phyloP scores from a whole-genome alignment of 2,113 vertebrate species.

The Pica pica region DNA sequence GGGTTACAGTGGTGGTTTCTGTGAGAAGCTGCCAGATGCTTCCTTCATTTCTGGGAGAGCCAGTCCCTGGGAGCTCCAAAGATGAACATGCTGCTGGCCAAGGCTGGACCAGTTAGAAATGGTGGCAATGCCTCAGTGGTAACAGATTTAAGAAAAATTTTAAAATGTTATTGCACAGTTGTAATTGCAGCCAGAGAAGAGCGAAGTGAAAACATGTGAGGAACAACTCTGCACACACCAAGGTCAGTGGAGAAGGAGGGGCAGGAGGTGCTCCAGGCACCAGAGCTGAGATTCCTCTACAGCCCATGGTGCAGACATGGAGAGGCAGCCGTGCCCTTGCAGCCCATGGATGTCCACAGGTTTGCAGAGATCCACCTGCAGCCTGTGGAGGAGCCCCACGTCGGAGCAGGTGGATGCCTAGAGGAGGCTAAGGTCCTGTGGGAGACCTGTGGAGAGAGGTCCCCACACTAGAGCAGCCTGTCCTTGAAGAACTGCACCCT shows the following conservation, averaged over 20 bases:
- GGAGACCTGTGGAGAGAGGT: neutral
- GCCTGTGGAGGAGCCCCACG: fast-evolving
- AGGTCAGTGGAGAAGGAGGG: neutral
- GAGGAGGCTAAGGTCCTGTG: neutral
- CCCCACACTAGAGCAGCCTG: neutral
- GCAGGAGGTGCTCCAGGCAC: neutral
- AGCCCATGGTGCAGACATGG: fast-evolving
- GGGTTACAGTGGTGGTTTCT: neutral
- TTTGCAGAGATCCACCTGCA: neutral
- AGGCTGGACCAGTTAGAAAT: neutral
- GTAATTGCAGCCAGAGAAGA: neutral
- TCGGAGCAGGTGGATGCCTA: fast-evolving
- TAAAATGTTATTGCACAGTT: neutral
- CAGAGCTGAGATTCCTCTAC: neutral
- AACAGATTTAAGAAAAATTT: neutral
- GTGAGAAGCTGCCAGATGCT: neutral
- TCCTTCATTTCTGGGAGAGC: neutral
- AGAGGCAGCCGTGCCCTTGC: neutral
- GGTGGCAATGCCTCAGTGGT: neutral
- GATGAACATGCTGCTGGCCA: neutral
- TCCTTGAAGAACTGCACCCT: neutral
- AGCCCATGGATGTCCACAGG: neutral
- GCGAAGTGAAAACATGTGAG: neutral
- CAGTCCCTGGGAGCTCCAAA: neutral
- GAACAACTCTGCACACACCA: fast-evolving